Conservation (phyloP, 2,113 vertebrate genomes). For the Salvator merianae region DNA sequence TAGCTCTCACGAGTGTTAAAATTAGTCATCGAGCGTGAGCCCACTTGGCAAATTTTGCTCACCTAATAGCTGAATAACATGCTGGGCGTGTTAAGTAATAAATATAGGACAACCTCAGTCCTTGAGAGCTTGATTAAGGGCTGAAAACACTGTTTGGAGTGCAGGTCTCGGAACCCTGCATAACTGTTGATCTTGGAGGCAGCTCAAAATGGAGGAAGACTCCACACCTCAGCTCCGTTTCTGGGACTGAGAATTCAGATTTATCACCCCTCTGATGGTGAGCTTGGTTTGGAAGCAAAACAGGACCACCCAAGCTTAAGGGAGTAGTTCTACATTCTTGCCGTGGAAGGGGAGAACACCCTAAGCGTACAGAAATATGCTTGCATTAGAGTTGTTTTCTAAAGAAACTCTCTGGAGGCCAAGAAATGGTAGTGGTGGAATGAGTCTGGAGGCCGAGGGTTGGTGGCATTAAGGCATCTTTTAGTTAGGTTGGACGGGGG, state of each 20-base stretch:
- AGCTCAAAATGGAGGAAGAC: neutral
- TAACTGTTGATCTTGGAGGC: neutral
- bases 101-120: neutral
- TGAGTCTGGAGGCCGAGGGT: too few species aligned
- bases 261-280: neutral
- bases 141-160: too few species aligned
- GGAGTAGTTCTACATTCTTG: neutral
- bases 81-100: neutral
- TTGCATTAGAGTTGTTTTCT: too few species aligned
- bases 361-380: too few species aligned
- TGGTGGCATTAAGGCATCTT: too few species aligned
- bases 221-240: neutral
- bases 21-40: neutral
- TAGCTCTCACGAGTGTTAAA: neutral
- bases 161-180: too few species aligned
- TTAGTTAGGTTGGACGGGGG: too few species aligned
- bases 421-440: too few species aligned
- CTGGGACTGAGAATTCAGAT: neutral
- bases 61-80: neutral
- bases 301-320: neutral
- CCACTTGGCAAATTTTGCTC: neutral
- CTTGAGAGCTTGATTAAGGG: neutral
- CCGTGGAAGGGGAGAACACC: neutral
- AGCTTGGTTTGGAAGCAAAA: neutral
- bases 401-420: too few species aligned